Evolutionary conservation across 35 echinoderm and acorn worm genomes (phyloP).

Genomic region (Ophiothrix spiculata): DNA sequence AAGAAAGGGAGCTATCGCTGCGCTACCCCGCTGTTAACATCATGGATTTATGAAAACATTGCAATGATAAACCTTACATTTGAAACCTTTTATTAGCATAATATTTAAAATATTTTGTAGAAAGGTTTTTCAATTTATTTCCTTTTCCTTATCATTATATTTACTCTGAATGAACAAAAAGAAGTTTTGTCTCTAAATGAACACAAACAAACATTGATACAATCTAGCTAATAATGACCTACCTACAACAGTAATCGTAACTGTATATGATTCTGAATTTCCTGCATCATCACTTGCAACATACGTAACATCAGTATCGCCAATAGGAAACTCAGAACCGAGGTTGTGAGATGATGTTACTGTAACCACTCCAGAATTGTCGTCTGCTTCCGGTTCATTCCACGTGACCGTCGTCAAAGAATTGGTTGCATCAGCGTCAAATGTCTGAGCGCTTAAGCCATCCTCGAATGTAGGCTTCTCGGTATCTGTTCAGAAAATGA

Average conservation of each 20-base stretch:
- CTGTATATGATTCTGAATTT: background rate
- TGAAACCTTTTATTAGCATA: background rate
- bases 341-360: slow-evolving; percentile 31
- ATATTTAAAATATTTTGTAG: background rate
- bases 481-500: background rate
- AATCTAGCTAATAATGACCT: no score
- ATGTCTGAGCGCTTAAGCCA: background rate
- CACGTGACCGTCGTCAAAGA: slow-evolving; percentile 26
- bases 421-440: background rate
- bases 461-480: background rate
- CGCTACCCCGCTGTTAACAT: background rate
- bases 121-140: background rate
- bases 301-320: slow-evolving; percentile 41
- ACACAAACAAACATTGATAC: background rate
- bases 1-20: no score
- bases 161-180: background rate
- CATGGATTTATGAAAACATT: background rate
- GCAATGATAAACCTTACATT: background rate
- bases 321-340: slow-evolving; percentile 33
- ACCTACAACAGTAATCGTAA: background rate
- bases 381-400: slow-evolving; percentile 44
- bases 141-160: background rate
- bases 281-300: slow-evolving; percentile 48
- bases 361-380: slow-evolving; percentile 33
- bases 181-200: background rate